phyloP scores from a whole-genome alignment of 2,113 vertebrate genomes.

The Charina bottae region DNA sequence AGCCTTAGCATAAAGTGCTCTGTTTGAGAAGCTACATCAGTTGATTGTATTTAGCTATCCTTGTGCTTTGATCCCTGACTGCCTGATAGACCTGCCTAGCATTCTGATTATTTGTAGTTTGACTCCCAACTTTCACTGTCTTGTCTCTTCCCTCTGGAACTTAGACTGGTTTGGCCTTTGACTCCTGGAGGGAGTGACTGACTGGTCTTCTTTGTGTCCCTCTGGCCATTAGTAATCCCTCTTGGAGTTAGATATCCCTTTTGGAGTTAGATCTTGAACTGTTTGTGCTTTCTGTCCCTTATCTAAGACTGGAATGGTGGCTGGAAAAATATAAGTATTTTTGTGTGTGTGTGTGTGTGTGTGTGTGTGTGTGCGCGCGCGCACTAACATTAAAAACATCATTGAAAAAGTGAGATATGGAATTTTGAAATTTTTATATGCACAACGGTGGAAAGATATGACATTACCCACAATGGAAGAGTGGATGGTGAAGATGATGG shows the following conservation, averaged over 20 bases:
- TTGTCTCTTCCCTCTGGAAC: background rate
- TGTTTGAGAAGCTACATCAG: background rate
- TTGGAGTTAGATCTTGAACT: background rate
- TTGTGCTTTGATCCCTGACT: background rate
- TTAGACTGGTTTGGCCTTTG: background rate
- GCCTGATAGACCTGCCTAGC: background rate
- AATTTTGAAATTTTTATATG: background rate
- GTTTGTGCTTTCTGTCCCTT: background rate
- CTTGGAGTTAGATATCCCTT: background rate
- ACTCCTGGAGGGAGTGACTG: background rate
- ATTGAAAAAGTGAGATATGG: background rate
- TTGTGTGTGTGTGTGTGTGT: too few species aligned
- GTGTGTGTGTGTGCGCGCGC: too few species aligned
- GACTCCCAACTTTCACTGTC: background rate
- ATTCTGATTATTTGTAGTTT: background rate
- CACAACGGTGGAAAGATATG: too few species aligned
- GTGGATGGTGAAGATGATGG: too few species aligned
- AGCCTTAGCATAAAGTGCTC: background rate
- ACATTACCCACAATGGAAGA: too few species aligned
- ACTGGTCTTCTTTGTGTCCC: background rate
- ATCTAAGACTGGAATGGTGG: background rate
- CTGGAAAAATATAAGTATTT: background rate
- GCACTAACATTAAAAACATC: background rate
- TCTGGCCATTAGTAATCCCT: background rate
- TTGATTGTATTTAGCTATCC: background rate